These are phyloP conservation scores for Calliopum simillimum DNA, from an alignment of 2,888 invertebrate species.

Conservation along the genomic window DNA sequence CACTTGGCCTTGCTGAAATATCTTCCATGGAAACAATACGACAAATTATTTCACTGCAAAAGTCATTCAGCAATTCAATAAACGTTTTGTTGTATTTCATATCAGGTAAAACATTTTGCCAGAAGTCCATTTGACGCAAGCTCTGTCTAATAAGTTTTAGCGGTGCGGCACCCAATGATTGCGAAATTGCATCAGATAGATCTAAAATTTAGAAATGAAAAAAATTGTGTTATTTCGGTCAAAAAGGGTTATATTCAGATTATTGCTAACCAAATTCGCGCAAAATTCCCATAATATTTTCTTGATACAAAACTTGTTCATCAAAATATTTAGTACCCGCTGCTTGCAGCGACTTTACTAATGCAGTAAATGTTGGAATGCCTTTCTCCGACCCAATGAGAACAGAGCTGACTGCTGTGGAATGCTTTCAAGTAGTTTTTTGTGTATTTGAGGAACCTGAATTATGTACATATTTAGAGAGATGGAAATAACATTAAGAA, in stretches of 20 bases:
- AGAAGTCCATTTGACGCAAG: constrained; percentile 85
- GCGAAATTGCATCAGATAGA: constrained; percentile 56
- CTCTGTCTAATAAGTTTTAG: too few relatives aligned
- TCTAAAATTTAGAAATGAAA: constrained; percentile 46
- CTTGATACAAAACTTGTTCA: too few relatives aligned
- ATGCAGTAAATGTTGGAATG: too few relatives aligned
- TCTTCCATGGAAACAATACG: constrained; percentile 82
- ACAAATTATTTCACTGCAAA: constrained; percentile 61
- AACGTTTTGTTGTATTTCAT: constrained; percentile 81
- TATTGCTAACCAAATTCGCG: too few relatives aligned
- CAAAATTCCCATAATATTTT: too few relatives aligned
- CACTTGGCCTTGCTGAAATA: constrained; percentile 87
- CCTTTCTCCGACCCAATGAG: too few relatives aligned
- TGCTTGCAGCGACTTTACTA: too few relatives aligned
- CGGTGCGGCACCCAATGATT: constrained; percentile 59
- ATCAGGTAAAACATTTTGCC: constrained; percentile 85
- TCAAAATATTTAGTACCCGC: too few relatives aligned
- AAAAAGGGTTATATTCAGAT: too few relatives aligned
- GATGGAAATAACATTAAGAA: constrained; percentile 49
- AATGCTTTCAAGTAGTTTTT: constrained; percentile 81
- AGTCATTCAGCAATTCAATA: constrained; percentile 69
- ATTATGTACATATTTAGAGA: constrained; percentile 82
- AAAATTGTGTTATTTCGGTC: too few relatives aligned
- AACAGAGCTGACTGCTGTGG: too few relatives aligned
- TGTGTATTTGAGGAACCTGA: constrained; percentile 84